Evolutionary conservation across 2,888 invertebrate genomes (phyloP), one percentile per base, ranked within the genome.

Genomic region (Miltochrista miniata): DNA sequence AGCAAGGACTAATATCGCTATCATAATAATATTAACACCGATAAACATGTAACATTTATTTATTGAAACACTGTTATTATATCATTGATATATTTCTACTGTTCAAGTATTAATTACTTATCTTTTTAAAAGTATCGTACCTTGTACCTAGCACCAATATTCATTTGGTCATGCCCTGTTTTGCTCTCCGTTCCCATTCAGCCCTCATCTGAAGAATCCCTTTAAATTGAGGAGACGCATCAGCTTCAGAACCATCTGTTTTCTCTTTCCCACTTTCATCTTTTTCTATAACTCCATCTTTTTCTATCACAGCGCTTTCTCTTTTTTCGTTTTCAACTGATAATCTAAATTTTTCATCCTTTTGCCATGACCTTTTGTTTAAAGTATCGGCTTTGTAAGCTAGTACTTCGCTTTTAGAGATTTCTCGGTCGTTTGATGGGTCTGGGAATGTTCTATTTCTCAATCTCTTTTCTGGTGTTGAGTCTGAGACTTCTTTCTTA

Each of bases 101-200:
- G 38, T 46, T 41, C 35, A 38, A 43, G 36, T 45, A 45, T n/a
- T 12, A 48, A 50, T 44, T 48, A 45, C 10, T 34, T 41, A 50
- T 40, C 14, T 31, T 30, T 36, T 33, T 48, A 41, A 45, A 38
- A 40, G 13, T 44, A 44, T 62, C 48, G 43, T 65, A 74, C 78
- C 79, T 82, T 78, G 76, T 75, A 79, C 79, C 74, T 88, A 90
- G 90, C 90, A 90, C 90, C 89, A 75, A 59, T 49, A 70, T 79
- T 83, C 86, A 92, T 87, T 93, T 93, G 87, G 93, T 93, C 88
- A 93, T 93, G 68, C 93, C 95, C 83, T 95, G 94, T 83, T 95
- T 95, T 34, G 95, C 95, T 64, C 96, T 90, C 68, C 95, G 93
- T 79, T 96, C 96, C 96, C 96, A 96, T 74, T 96, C 95, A 7